Base-by-base conservation (phyloP, 2,113 vertebrate species). In the Oplegnathus fasciatus region DNA sequence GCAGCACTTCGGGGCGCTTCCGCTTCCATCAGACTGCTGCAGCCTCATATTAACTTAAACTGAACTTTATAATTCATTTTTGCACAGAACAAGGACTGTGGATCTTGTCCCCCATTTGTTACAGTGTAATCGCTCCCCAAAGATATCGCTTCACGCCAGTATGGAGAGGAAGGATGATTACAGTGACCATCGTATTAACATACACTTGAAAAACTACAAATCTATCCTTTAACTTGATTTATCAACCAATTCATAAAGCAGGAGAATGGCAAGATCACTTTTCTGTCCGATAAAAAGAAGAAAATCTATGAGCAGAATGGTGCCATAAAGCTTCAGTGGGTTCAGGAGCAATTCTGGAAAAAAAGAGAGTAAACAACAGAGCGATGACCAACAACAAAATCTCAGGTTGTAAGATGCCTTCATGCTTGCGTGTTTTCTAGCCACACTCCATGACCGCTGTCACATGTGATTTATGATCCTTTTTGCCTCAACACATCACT, bases 391-490 rank as follows among this genome's bases (percentile, higher is more conserved):
- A 40, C 34, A 70, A 70, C 74, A 74, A 74, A 76, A 78, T 74
- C 76, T 65, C 52, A 52, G 40, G 37, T 84, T 70, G 65, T 65
- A 32, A 75, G 70, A 84, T 46, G 68, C 22, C 54, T 75, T 67
- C 37, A 74, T 64, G 79, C 84, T 73, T 81, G 32, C 3, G 4
- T 48, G 71, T 91, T 86, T 90, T 82, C 52, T 24, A 88, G 87
- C 67, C 46, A 78, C 26, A 65, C 69, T 80, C 65, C 61, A 75
- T 82, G 84, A 89, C 65, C 75, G 84, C 90, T 93, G 93, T 92
- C 94, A 90, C 79, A 76, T 82, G 61, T 93, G 93, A 95, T 95
- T 95, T 94, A 96, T 94, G 91, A 83, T 68, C 50, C 52, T 74
- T 89, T 86, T 78, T 70, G 70, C 84, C 80, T 73, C 74, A 67